Evolutionary conservation across 1,140 invertebrate genomes (phyloP).

Genomic region (Papilio dardanus): DNA sequence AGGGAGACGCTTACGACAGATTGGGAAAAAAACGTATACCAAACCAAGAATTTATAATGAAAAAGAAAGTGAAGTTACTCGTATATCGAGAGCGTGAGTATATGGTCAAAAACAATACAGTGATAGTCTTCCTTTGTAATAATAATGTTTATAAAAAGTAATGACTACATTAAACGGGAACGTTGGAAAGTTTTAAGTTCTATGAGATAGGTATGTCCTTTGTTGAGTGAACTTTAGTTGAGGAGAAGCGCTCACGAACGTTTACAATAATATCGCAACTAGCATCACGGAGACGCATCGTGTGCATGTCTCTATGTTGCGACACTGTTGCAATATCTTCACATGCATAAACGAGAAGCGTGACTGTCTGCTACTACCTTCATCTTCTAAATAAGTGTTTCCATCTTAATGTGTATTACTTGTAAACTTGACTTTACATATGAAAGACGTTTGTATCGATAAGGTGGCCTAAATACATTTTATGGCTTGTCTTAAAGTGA

Average conservation of each 20-base stretch:
- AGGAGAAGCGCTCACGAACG: slow-evolving; percentile 66
- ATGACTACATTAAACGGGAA: slow-evolving; percentile 33
- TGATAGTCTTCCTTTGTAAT: slow-evolving; percentile 20
- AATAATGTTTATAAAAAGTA: slow-evolving; percentile 37
- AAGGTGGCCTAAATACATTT: too few species aligned
- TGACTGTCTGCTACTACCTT: background rate
- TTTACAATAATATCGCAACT: slow-evolving; percentile 68
- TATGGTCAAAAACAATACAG: slow-evolving; percentile 30
- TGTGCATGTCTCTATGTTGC: slow-evolving; percentile 53
- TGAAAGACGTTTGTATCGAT: too few species aligned
- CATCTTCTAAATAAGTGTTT: background rate
- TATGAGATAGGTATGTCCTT: slow-evolving; percentile 18
- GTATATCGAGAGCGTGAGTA: background rate
- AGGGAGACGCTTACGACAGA: background rate
- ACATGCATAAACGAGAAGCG: background rate
- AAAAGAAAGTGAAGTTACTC: slow-evolving; percentile 23
- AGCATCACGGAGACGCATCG: slow-evolving; percentile 58
- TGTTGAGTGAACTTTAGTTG: slow-evolving; percentile 59
- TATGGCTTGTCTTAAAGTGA: too few species aligned
- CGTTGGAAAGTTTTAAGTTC: slow-evolving; percentile 6
- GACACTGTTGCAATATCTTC: slow-evolving; percentile 39
- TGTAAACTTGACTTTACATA: background rate
- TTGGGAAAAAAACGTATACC: background rate
- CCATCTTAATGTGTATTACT: background rate
- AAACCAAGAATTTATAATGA: slow-evolving; percentile 16